Conservation (phyloP, 2,888 invertebrate species). For the Beris morrisii region DNA sequence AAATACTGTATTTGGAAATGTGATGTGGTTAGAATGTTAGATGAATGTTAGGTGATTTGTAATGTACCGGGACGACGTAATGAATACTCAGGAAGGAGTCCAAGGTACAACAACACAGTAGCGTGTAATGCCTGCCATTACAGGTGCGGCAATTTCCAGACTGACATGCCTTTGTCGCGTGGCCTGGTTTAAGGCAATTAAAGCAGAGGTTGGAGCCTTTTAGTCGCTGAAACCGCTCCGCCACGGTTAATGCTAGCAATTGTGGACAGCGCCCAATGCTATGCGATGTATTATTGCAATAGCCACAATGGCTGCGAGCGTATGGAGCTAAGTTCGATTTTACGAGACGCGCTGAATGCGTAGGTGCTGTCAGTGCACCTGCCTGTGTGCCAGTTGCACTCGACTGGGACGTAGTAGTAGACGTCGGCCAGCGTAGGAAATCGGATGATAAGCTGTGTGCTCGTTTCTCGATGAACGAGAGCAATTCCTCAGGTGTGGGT, state of each 20-base stretch:
- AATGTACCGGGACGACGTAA: no score
- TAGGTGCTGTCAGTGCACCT: background rate
- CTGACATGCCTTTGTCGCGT: slow-evolving; percentile 27
- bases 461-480: background rate
- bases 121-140: slow-evolving; percentile 16
- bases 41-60: no score
- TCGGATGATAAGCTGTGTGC: background rate
- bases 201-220: slow-evolving; percentile 31
- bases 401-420: background rate
- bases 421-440: background rate
- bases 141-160: slow-evolving; percentile 22
- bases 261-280: slow-evolving; percentile 19
- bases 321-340: background rate
- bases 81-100: no score
- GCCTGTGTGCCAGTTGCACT: background rate
- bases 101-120: no score
- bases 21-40: no score
- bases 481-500: background rate
- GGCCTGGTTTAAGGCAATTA: slow-evolving; percentile 30
- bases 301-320: background rate
- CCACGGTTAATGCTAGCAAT: slow-evolving; percentile 26
- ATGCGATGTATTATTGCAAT: slow-evolving; percentile 21
- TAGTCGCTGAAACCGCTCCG: slow-evolving; percentile 22
- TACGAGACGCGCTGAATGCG: background rate
- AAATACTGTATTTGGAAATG: no score